These are phyloP conservation scores for Aporophyla nigra DNA, from an alignment of 2,888 invertebrate species.

Conservation along the genomic window DNA sequence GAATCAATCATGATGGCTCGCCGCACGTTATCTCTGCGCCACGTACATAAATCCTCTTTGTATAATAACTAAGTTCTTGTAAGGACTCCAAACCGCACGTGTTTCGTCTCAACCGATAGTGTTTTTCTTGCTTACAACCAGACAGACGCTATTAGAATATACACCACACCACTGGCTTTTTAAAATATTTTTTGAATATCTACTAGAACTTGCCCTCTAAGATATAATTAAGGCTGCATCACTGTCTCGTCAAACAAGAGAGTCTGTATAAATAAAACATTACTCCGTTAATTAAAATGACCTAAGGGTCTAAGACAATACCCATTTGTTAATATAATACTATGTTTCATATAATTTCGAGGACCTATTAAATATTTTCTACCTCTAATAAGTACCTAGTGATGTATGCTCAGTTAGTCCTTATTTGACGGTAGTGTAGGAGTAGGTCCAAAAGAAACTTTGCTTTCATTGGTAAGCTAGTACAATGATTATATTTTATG, in stretches of 20 bases:
- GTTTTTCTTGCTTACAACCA: conserved; percentile 39
- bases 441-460: conserved; percentile 59
- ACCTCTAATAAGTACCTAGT: conserved; percentile 63
- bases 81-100: conserved; percentile 13
- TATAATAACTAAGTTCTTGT: conserved; percentile 57
- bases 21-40: conserved; percentile 58
- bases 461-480: conserved; percentile 67
- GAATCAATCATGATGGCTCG: conserved; percentile 64
- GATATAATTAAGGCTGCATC: not conserved
- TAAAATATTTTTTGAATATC: too few species aligned
- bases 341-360: conserved; percentile 53
- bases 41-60: conserved; percentile 57
- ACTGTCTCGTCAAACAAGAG: not conserved
- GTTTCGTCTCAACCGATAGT: conserved; percentile 11
- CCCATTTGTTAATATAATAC: conserved; percentile 14
- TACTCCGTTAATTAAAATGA: not conserved
- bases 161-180: not conserved
- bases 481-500: conserved; percentile 52
- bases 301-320: conserved; percentile 16
- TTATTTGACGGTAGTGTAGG: conserved; percentile 63
- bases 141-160: conserved; percentile 18
- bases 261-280: not conserved
- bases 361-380: conserved; percentile 65
- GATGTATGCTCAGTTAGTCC: conserved; percentile 45
- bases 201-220: not conserved